phyloP scores from a whole-genome alignment of 2,797 vertebrate genomes.

The Buphagus erythrorhynchus region DNA sequence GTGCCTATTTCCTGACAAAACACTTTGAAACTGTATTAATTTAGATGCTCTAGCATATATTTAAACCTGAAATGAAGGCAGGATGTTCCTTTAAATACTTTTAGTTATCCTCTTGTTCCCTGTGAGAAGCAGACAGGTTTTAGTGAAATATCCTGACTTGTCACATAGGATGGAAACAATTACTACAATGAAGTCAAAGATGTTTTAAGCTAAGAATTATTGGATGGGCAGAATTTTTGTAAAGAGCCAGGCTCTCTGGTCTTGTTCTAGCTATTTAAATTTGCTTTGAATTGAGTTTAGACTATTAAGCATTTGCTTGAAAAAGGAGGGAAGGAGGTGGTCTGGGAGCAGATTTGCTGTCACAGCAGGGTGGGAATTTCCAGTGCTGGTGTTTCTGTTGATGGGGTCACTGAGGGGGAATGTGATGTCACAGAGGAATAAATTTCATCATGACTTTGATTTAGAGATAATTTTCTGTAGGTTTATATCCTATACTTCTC shows the following conservation, averaged over 20 bases:
- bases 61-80: background rate
- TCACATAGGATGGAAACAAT: background rate
- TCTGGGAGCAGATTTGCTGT: background rate
- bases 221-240: background rate
- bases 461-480: background rate
- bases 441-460: background rate
- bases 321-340: background rate
- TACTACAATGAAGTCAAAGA: background rate
- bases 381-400: background rate
- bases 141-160: background rate
- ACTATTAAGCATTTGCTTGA: background rate
- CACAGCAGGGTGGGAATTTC: background rate
- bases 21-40: background rate
- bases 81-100: background rate
- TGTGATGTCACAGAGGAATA: background rate
- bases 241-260: background rate
- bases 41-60: fast-evolving
- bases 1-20: background rate
- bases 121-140: background rate
- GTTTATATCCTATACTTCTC: background rate
- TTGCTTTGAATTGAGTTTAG: background rate
- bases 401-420: background rate
- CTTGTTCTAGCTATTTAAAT: background rate
- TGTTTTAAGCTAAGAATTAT: background rate
- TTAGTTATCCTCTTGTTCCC: background rate